Evolutionary conservation across 2,888 invertebrate species (phyloP), one percentile per base, ranked within the genome.

Genomic region (Nomada lathburiana): DNA sequence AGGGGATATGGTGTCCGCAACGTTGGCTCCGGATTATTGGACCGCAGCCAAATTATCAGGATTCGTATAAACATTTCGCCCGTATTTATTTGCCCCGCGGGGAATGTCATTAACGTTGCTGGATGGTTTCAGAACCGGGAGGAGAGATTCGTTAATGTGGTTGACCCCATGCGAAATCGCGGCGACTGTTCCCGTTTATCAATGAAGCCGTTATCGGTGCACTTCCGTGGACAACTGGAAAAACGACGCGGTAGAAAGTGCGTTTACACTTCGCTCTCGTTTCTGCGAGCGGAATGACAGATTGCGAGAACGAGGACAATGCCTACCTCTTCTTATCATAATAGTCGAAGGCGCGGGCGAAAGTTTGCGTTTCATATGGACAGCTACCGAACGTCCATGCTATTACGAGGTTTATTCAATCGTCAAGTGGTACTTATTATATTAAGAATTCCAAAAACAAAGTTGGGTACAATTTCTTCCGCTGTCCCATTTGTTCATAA

Each of bases 241-340:
- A 64, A 74, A 70, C 63, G 64, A 9, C 62, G 60, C 57, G 36
- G 76, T 83, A 84, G 85, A 88, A 88, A 86, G 86, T 80, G 77
- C 86, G 73, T 78, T 78, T 77, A 75, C 79, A 65, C 75, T 80
- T 88, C 83, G 85, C 76, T 84, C 86, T 81, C 85, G 85, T 86
- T 84, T 53, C 68, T 57, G 75, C 70, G 29, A 72, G 76, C 73
- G 76, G 72, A 83, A 83, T 86, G 85, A 86, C 74, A 85, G 85
- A 88, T 84, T 88, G 72, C 84, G 76, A 81, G 64, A 88, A 88
- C 76, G 74, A 67, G 86, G 85, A 75, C 86, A 78, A 80, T 50
- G 78, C 67, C 67, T 79, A 73, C 67, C 71, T 78, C 82, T 70
- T 76, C 73, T 52, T 57, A 47, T 63, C 57, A 23, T 68, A 77